Percentiles rank a stretch among this genome's conserved stretches.
Evolutionary conservation across 2,113 vertebrate species (phyloP).

Genomic region (Notechis scutatus): DNA sequence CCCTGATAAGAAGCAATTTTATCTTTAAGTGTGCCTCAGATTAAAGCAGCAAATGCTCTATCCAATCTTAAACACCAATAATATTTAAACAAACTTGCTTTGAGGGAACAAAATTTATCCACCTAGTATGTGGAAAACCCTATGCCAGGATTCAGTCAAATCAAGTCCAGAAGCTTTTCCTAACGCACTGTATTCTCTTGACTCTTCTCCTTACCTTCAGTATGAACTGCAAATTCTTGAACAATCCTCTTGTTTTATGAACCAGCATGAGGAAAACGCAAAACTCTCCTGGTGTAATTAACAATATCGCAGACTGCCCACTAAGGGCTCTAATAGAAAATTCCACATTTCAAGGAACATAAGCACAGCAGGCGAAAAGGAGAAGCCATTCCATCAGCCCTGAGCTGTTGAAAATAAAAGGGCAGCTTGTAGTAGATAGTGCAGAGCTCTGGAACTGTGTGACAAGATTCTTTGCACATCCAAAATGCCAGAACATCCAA

Average conservation of each 20-base stretch:
- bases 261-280: not conserved
- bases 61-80: not conserved
- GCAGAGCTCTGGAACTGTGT: not conserved
- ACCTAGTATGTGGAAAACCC: slow-evolving; percentile 3
- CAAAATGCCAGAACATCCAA: not conserved
- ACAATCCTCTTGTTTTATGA: slow-evolving; percentile 6
- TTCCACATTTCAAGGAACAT: slow-evolving; percentile 1
- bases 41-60: not conserved
- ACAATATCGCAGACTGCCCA: not conserved
- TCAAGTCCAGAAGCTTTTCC: not conserved
- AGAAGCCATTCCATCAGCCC: not conserved
- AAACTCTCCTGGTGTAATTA: slow-evolving; percentile 22
- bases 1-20: not conserved
- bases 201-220: not conserved
- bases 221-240: not conserved
- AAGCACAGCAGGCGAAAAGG: not conserved
- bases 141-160: not conserved
- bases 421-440: rapidly evolving
- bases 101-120: not conserved
- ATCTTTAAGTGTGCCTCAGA: not conserved
- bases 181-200: not conserved
- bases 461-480: not conserved
- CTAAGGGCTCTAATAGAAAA: not conserved
- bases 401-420: not conserved
- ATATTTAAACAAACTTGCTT: not conserved